Evolutionary conservation across 2,797 vertebrate species (phyloP), one percentile per base, ranked within the genome.

Genomic region (Typhlichthys eigenmanni): DNA sequence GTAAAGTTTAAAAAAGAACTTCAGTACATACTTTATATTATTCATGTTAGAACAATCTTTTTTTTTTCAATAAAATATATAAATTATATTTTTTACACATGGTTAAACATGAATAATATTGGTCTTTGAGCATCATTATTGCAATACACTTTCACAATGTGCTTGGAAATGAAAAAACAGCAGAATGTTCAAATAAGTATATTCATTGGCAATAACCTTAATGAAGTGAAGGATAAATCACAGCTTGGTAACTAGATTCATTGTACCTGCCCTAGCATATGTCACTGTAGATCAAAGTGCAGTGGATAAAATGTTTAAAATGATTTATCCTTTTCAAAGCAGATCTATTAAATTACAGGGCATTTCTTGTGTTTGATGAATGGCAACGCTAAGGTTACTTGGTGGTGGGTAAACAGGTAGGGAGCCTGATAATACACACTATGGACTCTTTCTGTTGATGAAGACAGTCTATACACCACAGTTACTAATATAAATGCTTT

Each of bases 261-360:
- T 91, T 87, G 89, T 91, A 84, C 84, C 83, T 89, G 79, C 75
- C 74, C 73, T 79, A 34, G 80, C 81, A 59, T 73, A 62, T 79
- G 83, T 75, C 80, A 84, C 75, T 59, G 72, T 84, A 91, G 89
- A 92, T 93, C 92, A 93, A 91, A 93, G 92, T 89, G 86, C 85
- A 79, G 60, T 12, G 63, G 84, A 73, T 81, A 82, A 90, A 91
- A 90, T 90, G 82, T 87, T 77, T 84, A 75, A 89, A 84, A 86
- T 88, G 88, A 92, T 91, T 91, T 89, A 89, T 86, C 77, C 87
- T 89, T 92, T 90, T 89, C 87, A 92, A 93, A 93, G 80, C 79
- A 73, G 80, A 77, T 84, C 72, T 86, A 88, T 89, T 89, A 88
- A 93, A 91, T 91, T 86, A 90, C 86, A 89, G 83, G 80, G 76